A percentile compares a stretch with the other conserved stretches of the same genome.
These are phyloP conservation scores for Lacerta bilineata DNA, from an alignment of 2,797 vertebrate genomes.

Conservation along the genomic window DNA sequence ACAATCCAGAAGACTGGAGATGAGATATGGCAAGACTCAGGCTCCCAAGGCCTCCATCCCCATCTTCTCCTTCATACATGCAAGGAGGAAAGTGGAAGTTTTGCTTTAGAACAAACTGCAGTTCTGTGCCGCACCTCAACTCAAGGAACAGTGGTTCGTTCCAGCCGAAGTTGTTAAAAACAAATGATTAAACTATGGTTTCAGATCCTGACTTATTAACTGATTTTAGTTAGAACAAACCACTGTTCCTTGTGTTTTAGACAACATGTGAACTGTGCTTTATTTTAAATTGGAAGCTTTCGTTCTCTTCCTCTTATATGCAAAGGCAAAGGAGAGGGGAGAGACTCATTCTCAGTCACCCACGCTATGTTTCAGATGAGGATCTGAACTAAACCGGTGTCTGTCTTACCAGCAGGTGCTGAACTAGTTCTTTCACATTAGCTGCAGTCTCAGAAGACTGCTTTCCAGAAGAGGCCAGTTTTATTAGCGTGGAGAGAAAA, in stretches of 20 bases:
- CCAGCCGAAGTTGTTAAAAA: background rate
- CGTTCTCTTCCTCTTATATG: too few relatives aligned
- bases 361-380: background rate
- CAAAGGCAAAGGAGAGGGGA: background rate
- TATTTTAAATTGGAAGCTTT: background rate
- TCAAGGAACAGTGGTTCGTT: background rate
- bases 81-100: background rate
- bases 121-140: background rate
- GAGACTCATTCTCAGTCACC: background rate
- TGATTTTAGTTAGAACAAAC: background rate
- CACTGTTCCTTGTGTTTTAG: background rate
- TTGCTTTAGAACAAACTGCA: background rate
- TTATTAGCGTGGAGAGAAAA: slow-evolving; percentile 97
- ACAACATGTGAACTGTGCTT: background rate
- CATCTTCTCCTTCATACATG: background rate
- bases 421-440: slow-evolving; percentile 94
- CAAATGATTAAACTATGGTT: background rate
- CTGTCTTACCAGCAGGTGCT: slow-evolving; percentile 92
- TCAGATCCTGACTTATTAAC: background rate
- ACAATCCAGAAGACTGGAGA: too few relatives aligned
- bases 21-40: too few relatives aligned
- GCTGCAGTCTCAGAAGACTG: slow-evolving; percentile 94
- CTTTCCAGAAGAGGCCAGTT: slow-evolving; percentile 95
- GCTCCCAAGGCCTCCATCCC: too few relatives aligned
- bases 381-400: background rate